Conservation (phyloP, 2,797 vertebrate genomes). For the Myotis vivesi region DNA sequence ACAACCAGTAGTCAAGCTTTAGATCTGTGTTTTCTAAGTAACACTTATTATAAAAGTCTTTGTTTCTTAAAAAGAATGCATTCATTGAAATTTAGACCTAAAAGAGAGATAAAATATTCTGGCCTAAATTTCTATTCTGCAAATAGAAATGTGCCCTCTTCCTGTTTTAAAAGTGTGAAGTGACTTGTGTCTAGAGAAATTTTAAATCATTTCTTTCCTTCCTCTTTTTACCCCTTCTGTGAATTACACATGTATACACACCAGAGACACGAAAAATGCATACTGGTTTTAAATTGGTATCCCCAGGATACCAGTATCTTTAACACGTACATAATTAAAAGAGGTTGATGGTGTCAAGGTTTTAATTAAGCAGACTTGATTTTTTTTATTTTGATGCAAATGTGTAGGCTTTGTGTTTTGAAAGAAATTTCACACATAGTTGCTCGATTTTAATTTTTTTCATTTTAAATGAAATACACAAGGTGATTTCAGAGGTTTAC, state of each 20-base stretch:
- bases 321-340: slow-evolving; percentile 75
- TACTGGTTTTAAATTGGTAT: slow-evolving; percentile 32
- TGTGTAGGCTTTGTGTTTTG: slow-evolving; percentile 74
- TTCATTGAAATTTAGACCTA: not conserved
- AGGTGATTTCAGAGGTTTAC: not conserved
- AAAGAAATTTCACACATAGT: slow-evolving; percentile 52
- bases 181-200: slow-evolving; percentile 28
- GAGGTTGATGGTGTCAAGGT: slow-evolving; percentile 77
- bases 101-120: not conserved
- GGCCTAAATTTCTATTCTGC: slow-evolving; percentile 12
- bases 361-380: slow-evolving; percentile 82
- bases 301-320: slow-evolving; percentile 62
- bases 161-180: slow-evolving; percentile 44
- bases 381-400: slow-evolving; percentile 80
- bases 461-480: slow-evolving; percentile 33
- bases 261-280: slow-evolving; percentile 31
- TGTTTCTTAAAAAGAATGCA: slow-evolving; percentile 17
- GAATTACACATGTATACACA: not conserved
- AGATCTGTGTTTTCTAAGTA: slow-evolving; percentile 34
- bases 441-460: slow-evolving; percentile 22
- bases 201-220: slow-evolving; percentile 4
- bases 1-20: slow-evolving; percentile 44
- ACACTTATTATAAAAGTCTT: not conserved
- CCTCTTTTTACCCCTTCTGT: not conserved
- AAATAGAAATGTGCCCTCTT: slow-evolving; percentile 30